Conservation (phyloP, 2,113 vertebrate species). For the Pimephales promelas region DNA sequence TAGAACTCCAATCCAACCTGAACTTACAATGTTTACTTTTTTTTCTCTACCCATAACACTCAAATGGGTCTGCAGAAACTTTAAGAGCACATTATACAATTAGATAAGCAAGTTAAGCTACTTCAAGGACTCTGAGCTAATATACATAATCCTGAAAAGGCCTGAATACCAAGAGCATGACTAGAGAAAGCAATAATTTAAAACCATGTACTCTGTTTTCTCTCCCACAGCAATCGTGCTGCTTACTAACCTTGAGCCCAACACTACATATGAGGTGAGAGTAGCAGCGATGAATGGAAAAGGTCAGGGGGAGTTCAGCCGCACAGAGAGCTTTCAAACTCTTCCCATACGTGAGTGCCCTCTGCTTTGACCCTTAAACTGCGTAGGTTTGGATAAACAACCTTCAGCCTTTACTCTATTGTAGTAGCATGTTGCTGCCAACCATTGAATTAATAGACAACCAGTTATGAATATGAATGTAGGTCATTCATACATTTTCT, state of each 20-base stretch:
- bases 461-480: not conserved
- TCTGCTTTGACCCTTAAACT: not conserved
- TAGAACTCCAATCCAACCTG: conserved; percentile 8
- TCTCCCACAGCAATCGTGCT: conserved; percentile 82
- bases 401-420: not conserved
- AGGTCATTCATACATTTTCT: not conserved
- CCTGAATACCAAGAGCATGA: conserved; percentile 37
- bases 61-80: conserved; percentile 29
- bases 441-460: not conserved
- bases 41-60: conserved; percentile 37
- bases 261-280: conserved; percentile 94
- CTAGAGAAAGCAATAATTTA: conserved; percentile 43
- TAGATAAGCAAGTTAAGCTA: conserved; percentile 47
- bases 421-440: not conserved
- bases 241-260: conserved; percentile 92
- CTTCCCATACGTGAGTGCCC: conserved; percentile 91
- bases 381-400: not conserved
- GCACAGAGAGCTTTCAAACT: conserved; percentile 92
- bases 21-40: conserved; percentile 51
- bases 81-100: conserved; percentile 53
- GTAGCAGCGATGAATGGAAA: conserved; percentile 97
- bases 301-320: conserved; percentile 96
- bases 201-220: conserved; percentile 30
- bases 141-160: conserved; percentile 48
- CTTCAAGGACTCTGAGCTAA: conserved; percentile 47